phyloP scores from a whole-genome alignment of 2,797 vertebrate species.

The Austrolebias charrua region DNA sequence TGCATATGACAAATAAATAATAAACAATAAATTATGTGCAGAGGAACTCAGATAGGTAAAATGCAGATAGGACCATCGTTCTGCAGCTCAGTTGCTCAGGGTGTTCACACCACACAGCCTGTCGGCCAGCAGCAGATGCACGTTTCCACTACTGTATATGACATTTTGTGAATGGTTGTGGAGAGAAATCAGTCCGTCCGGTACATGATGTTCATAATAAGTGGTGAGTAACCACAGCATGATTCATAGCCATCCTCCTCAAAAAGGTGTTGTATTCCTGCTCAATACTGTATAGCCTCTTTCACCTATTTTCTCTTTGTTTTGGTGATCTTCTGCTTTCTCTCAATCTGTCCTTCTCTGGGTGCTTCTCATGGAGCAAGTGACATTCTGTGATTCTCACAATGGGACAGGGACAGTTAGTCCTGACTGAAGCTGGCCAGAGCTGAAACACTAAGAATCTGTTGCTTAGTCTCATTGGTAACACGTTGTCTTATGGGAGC shows the following conservation, averaged over 20 bases:
- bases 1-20: too few relatives aligned
- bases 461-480: conserved; percentile 26
- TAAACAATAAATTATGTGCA: conserved; percentile 8
- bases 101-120: conserved; percentile 62
- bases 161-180: conserved; percentile 75
- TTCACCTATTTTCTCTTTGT: conserved; percentile 47
- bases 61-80: conserved; percentile 57
- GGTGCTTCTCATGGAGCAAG: conserved; percentile 35
- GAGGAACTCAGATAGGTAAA: conserved; percentile 55
- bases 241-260: conserved; percentile 70
- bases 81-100: conserved; percentile 60
- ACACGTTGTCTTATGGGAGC: too few relatives aligned
- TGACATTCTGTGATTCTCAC: not conserved
- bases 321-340: conserved; percentile 33
- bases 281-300: conserved; percentile 56
- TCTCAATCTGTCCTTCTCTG: conserved; percentile 21
- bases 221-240: conserved; percentile 74
- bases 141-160: conserved; percentile 62
- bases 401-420: too few relatives aligned
- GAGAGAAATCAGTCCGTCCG: conserved; percentile 72
- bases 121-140: conserved; percentile 29
- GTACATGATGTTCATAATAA: conserved; percentile 78
- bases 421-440: too few relatives aligned
- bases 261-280: conserved; percentile 62
- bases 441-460: conserved; percentile 51